Conservation (phyloP, 2,797 vertebrate species). For the Poecile montanus region DNA sequence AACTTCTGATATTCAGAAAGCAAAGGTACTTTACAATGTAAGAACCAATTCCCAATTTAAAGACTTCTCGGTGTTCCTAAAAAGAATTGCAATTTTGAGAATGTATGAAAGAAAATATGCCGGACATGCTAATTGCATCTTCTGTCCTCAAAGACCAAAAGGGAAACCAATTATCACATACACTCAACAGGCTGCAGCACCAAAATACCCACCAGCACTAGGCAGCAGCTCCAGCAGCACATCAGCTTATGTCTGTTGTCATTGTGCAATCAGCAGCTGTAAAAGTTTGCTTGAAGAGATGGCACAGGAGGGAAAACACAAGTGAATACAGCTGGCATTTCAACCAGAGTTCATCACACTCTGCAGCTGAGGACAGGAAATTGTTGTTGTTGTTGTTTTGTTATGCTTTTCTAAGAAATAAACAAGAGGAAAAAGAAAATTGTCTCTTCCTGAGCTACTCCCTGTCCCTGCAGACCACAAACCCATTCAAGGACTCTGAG, state of each 20-base stretch:
- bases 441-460: neutral
- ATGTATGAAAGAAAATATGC: conserved; percentile 59
- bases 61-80: neutral
- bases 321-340: conserved; percentile 59
- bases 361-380: conserved; percentile 14
- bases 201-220: conserved; percentile 57
- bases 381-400: neutral
- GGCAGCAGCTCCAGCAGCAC: conserved; percentile 2
- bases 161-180: conserved; percentile 78
- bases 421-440: conserved; percentile 10
- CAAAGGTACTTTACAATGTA: conserved; percentile 12
- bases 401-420: neutral
- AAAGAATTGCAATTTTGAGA: conserved; percentile 63
- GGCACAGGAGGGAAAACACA: conserved; percentile 52
- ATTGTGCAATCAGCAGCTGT: conserved; percentile 22
- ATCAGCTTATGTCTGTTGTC: conserved; percentile 24
- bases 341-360: neutral
- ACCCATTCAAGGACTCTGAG: conserved; percentile 25
- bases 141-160: conserved; percentile 72
- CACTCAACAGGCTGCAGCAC: conserved; percentile 58
- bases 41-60: conserved; percentile 8
- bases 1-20: conserved; percentile 44
- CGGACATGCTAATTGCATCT: conserved; percentile 76
- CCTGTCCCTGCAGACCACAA: neutral
- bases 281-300: conserved; percentile 40